Evolutionary conservation across 2,113 vertebrate genomes (phyloP), one percentile per base, ranked within the genome.

Genomic region (Xyliphius kryptos): DNA sequence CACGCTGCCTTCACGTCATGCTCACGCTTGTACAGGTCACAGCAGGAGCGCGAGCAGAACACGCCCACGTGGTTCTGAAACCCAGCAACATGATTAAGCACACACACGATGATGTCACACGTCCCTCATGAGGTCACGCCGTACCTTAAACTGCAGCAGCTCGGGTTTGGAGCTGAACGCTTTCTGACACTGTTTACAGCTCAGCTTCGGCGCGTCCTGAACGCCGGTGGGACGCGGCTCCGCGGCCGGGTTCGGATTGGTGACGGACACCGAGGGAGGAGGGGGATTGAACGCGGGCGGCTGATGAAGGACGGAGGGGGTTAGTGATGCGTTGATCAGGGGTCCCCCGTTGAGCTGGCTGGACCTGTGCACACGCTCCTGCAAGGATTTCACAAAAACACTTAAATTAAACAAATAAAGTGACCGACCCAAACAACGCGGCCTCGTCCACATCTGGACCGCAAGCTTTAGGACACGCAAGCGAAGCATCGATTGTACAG

Each of bases 21-120:
- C 69, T 89, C 89, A 79, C 84, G 91, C 85, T 97, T 99, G 75
- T 90, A 99, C 22, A 90, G 86, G 54, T 96, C 91, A 53, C 87
- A 89, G 83, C 96, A 99, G 53, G 78, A 75, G 75, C 86, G 91
- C 56, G 89, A 88, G 83, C 96, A 99, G 70, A 97, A 97, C 76
- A 94, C 82, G 67, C 90, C 88, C 80, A 91, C 91, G 77, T 87
- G 91, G 72, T 89, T 89, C 95, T 98, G 83, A 46, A 3, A 21
- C 46, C 22, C 55, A 57, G 5, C 5, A 9, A 46, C 43, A 46
- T n/a, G 14, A 13, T n/a, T n/a, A 41, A 13, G n/a, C 43, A 14
- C 43, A 46, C 43, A 46, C 43, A 32, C 26, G n/a, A n/a, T n/a
- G n/a, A n/a, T n/a, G n/a, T n/a, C n/a, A 32, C 26, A 32, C 26